phyloP scores from a whole-genome alignment of 2,888 invertebrate genomes.

The Mesorhabditis belari region DNA sequence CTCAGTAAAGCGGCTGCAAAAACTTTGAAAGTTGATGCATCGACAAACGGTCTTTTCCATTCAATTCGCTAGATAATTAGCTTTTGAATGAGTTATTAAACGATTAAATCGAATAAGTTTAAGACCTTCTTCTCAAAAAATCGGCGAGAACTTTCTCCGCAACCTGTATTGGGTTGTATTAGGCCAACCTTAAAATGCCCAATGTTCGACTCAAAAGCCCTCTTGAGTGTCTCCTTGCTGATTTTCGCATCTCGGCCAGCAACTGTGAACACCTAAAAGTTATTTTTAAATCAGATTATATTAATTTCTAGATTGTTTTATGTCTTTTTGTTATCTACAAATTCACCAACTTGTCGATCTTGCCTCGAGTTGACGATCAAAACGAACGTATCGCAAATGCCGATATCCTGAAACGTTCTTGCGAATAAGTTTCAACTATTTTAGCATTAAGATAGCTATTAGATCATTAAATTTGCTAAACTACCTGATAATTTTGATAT shows the following conservation, averaged over 20 bases:
- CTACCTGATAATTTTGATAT: slow-evolving; percentile 49
- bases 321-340: background rate
- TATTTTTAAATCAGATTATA: background rate
- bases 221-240: slow-evolving; percentile 45
- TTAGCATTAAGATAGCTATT: background rate
- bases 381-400: slow-evolving; percentile 47
- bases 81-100: no score
- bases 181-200: slow-evolving; percentile 6
- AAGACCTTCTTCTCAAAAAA: no score
- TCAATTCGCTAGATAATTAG: no score
- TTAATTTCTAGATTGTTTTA: background rate
- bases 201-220: slow-evolving; percentile 49
- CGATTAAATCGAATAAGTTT: no score
- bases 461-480: background rate
- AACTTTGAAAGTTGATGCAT: no score
- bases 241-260: slow-evolving; percentile 48
- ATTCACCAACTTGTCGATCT: slow-evolving; percentile 38
- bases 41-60: no score
- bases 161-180: no score
- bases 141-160: no score
- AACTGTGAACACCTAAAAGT: slow-evolving; percentile 47
- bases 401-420: slow-evolving; percentile 36
- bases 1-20: no score
- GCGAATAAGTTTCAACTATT: background rate
- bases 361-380: slow-evolving; percentile 49